Percentiles rank a stretch among this genome's conserved stretches.
Conservation (phyloP, 2,113 vertebrate genomes). For the Corydoras sp. region DNA sequence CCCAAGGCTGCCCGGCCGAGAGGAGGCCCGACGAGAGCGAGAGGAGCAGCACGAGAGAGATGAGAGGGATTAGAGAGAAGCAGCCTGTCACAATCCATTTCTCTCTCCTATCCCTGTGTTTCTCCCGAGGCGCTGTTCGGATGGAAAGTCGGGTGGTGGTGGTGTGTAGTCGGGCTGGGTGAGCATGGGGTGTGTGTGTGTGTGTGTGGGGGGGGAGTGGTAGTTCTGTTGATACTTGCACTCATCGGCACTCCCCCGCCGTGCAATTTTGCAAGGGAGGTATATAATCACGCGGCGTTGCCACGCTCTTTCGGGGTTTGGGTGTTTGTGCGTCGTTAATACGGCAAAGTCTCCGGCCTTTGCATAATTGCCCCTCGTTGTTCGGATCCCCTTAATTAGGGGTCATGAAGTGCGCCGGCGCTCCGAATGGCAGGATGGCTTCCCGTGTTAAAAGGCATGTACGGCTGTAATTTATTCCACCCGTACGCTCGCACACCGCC, state of each 20-base stretch:
- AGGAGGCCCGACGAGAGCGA: slow-evolving; percentile 31
- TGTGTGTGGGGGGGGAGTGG: neutral
- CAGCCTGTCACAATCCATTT: slow-evolving; percentile 52
- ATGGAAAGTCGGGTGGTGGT: slow-evolving; percentile 40
- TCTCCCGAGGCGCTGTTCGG: slow-evolving; percentile 49
- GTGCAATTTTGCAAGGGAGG: slow-evolving; percentile 14
- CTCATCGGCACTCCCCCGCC: slow-evolving; percentile 31
- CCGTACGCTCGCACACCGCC: slow-evolving; percentile 14
- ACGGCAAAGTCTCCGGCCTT: slow-evolving; percentile 13
- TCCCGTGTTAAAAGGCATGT: slow-evolving; percentile 21
- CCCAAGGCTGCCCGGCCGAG: slow-evolving; percentile 38
- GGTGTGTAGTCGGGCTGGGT: slow-evolving; percentile 32
- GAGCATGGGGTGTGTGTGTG: slow-evolving; percentile 5
- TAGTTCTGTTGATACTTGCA: slow-evolving; percentile 53
- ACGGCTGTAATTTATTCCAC: slow-evolving; percentile 23
- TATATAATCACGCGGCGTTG: neutral
- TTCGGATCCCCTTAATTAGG: slow-evolving; percentile 19
- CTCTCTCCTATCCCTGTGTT: slow-evolving; percentile 32
- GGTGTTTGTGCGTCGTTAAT: neutral
- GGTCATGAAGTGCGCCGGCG: slow-evolving; percentile 2
- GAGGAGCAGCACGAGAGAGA: slow-evolving; percentile 17
- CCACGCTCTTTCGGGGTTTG: neutral
- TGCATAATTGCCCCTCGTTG: slow-evolving; percentile 8
- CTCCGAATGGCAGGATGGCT: slow-evolving; percentile 15
- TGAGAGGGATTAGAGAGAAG: slow-evolving; percentile 46